These are phyloP conservation scores for Oxyruncus cristatus DNA, from an alignment of 2,113 vertebrate genomes.

Conservation along the genomic window DNA sequence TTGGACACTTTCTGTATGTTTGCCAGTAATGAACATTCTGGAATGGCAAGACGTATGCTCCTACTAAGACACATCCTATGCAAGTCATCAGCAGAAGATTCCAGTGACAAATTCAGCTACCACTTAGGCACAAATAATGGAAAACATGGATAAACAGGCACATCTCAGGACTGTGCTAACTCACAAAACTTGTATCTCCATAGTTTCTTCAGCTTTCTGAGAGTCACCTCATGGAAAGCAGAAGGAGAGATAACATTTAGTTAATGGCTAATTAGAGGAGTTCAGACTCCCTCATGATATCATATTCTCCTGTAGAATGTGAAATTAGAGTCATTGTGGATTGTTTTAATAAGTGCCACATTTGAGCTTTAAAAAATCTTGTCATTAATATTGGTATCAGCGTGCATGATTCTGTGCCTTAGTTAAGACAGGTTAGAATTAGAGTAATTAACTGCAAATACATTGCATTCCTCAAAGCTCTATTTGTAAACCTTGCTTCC, in stretches of 20 bases:
- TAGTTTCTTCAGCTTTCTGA: not conserved
- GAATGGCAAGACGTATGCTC: not conserved
- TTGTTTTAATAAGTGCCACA: conserved; percentile 4
- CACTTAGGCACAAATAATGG: not conserved
- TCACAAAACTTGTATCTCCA: not conserved
- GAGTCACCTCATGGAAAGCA: not conserved
- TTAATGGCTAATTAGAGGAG: conserved; percentile 14
- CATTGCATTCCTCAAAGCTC: not conserved
- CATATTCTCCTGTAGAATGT: not conserved
- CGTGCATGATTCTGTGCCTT: not conserved
- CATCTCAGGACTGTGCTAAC: not conserved
- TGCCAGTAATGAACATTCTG: not conserved
- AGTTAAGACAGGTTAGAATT: not conserved
- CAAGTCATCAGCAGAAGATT: not conserved
- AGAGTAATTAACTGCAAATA: conserved; percentile 35
- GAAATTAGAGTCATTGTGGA: not conserved
- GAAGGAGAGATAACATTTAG: not conserved
- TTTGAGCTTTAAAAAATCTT: not conserved
- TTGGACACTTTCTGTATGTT: not conserved
- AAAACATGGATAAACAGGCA: not conserved
- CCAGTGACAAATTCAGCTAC: not conserved
- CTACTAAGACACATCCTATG: not conserved
- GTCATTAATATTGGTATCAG: not conserved
- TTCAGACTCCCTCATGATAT: not conserved
- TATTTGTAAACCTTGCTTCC: conserved; percentile 24